Conservation (phyloP, 1,140 invertebrate genomes). For the Dendrolimus punctatus region DNA sequence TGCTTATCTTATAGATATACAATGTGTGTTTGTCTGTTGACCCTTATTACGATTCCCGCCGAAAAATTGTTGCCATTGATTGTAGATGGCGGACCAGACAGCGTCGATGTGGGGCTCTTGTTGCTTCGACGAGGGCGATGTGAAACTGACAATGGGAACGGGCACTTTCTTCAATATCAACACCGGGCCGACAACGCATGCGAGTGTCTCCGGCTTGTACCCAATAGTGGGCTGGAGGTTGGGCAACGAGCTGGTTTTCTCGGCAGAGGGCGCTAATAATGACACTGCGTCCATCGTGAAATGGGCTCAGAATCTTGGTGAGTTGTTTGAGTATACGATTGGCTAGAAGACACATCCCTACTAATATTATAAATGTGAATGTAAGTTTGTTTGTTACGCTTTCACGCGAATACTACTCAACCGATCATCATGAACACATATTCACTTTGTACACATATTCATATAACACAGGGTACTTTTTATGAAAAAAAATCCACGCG, state of each 20-base stretch:
- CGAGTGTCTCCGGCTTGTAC: constrained; percentile 87
- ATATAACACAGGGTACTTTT: no score
- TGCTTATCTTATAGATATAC: neutral
- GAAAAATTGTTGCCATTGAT: constrained; percentile 1
- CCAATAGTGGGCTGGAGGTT: constrained; percentile 93
- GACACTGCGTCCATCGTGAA: constrained; percentile 91
- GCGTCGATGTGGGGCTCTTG: constrained; percentile 94
- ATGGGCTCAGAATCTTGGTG: constrained; percentile 87
- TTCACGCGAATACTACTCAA: no score
- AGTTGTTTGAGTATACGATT: constrained; percentile 7
- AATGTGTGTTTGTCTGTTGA: no score
- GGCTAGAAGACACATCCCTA: no score
- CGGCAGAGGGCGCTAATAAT: constrained; percentile 88
- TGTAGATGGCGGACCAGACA: constrained; percentile 84
- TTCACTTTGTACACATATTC: no score
- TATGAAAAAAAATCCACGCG: no score
- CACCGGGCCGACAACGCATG: constrained; percentile 83
- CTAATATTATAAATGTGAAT: no score
- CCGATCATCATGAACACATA: no score
- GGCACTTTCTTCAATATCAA: constrained; percentile 95
- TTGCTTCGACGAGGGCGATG: constrained; percentile 85
- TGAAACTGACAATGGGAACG: constrained; percentile 96
- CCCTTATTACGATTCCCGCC: neutral
- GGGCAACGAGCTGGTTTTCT: constrained; percentile 78
- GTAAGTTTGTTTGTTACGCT: no score